Evolutionary conservation across 1,140 invertebrate genomes (phyloP).

Genomic region (Penaeus japonicus): DNA sequence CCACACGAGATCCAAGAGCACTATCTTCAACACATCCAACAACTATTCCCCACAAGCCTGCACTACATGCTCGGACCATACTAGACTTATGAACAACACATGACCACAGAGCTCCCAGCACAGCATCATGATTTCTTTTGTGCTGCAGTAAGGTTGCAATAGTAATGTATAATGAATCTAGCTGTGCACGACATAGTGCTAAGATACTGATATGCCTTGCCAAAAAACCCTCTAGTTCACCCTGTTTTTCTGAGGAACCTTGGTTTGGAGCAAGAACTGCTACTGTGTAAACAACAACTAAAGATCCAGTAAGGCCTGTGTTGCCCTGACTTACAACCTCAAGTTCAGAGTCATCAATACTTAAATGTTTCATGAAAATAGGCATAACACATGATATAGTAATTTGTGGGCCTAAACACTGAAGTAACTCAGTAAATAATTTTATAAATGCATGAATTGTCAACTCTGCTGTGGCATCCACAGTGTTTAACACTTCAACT

Average conservation of each 20-base stretch:
- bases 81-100: constrained; percentile 41
- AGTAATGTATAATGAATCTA: constrained; percentile 61
- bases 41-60: constrained; percentile 71
- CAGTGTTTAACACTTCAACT: constrained; percentile 63
- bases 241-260: constrained; percentile 64
- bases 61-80: constrained; percentile 62
- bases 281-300: constrained; percentile 70
- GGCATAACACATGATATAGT: constrained; percentile 67
- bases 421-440: constrained; percentile 66
- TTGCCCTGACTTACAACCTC: constrained; percentile 62
- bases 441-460: constrained; percentile 64
- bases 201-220: constrained; percentile 68
- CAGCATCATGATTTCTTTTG: constrained; percentile 61
- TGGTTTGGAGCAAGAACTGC: constrained; percentile 65
- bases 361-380: constrained; percentile 67
- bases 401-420: constrained; percentile 68
- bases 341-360: constrained; percentile 64
- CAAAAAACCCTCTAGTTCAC: constrained; percentile 67
- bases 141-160: constrained; percentile 64
- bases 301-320: constrained; percentile 65
- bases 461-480: constrained; percentile 63
- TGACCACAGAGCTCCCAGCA: constrained; percentile 42
- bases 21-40: constrained; percentile 70
- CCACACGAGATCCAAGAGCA: constrained; percentile 70
- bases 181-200: constrained; percentile 68